Percentiles rank a stretch among this genome's conserved stretches.
phyloP scores from a whole-genome alignment of 2,888 invertebrate species.

The Chymomyza caudatula region DNA sequence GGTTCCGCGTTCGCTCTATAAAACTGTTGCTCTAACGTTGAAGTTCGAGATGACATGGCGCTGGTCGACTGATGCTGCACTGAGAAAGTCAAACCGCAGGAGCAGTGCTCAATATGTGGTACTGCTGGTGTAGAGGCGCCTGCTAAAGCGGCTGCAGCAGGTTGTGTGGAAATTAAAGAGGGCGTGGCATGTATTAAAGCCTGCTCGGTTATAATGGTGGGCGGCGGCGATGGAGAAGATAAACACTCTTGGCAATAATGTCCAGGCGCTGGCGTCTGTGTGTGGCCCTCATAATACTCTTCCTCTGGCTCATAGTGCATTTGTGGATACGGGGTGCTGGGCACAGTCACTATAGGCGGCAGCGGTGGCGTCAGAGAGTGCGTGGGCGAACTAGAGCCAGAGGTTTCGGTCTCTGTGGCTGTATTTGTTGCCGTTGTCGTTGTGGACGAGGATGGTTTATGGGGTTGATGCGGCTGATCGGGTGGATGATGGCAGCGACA shows the following conservation, averaged over 20 bases:
- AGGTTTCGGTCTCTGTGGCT: conserved; percentile 39
- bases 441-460: conserved; percentile 60
- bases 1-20: conserved; percentile 7
- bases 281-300: background rate
- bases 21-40: conserved; percentile 36
- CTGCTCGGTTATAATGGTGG: conserved; percentile 71
- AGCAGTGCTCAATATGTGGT: conserved; percentile 68
- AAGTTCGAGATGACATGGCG: conserved; percentile 14
- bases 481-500: conserved; percentile 76
- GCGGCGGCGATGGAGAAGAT: conserved; percentile 68
- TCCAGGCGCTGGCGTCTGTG: conserved; percentile 24
- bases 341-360: conserved; percentile 15
- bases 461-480: conserved; percentile 64
- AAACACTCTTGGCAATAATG: conserved; percentile 65
- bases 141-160: background rate
- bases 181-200: conserved; percentile 66
- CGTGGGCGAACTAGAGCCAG: conserved; percentile 55
- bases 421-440: conserved; percentile 54
- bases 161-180: background rate
- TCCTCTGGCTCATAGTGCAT: background rate
- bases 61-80: conserved; percentile 46
- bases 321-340: background rate
- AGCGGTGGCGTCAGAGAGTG: conserved; percentile 51
- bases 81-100: conserved; percentile 70
- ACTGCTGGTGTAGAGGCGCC: background rate